phyloP scores from a whole-genome alignment of 1,140 invertebrate genomes.

The Lepidurus packardi region DNA sequence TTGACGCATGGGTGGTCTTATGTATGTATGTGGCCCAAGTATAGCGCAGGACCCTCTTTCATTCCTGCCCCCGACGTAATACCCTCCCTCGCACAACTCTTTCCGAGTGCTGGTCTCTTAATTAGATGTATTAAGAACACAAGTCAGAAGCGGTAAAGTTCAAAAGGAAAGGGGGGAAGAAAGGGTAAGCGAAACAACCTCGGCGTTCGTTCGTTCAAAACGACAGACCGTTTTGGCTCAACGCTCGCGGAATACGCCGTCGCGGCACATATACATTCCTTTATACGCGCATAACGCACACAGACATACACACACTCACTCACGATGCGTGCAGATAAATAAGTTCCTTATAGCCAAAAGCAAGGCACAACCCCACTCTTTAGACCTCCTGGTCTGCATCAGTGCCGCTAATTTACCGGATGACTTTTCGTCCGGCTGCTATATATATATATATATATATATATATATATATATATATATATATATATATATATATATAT shows the following conservation, averaged over 20 bases:
- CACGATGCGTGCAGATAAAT: background rate
- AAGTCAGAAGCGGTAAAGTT: slow-evolving; percentile 11
- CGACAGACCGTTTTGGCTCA: slow-evolving; percentile 8
- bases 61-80: background rate
- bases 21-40: background rate
- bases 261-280: slow-evolving; percentile 17
- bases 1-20: slow-evolving; percentile 13
- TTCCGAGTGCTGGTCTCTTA: background rate
- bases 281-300: slow-evolving; percentile 2
- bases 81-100: background rate
- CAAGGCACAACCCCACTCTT: background rate
- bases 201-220: slow-evolving; percentile 2
- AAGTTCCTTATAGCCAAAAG: background rate
- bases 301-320: background rate
- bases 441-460: too few relatives aligned
- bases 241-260: background rate
- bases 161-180: background rate
- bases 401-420: slow-evolving; percentile 18
- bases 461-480: too few relatives aligned
- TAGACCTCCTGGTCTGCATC: slow-evolving; percentile 2
- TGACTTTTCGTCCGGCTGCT: slow-evolving; percentile 14
- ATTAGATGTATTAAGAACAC: slow-evolving; percentile 17
- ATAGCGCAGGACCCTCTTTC: background rate
- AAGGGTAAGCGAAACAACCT: slow-evolving; percentile 10
- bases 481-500: too few relatives aligned